Evolutionary conservation across 1,140 invertebrate species (phyloP).

Genomic region (Lepidurus arcticus): DNA sequence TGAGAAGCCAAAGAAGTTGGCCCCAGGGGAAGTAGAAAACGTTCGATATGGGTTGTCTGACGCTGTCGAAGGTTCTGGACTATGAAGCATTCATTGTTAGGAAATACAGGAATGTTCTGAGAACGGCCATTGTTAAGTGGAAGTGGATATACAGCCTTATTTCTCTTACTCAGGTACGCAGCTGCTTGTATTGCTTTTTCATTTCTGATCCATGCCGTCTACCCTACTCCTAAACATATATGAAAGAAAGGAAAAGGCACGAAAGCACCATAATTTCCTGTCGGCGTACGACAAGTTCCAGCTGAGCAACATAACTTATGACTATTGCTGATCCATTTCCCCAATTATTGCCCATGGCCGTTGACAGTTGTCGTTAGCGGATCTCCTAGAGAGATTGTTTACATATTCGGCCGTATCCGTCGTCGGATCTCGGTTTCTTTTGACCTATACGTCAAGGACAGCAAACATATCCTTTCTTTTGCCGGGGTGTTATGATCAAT

Average conservation of each 20-base stretch:
- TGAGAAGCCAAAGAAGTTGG: no score
- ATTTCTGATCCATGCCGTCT: no score
- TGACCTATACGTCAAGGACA: background rate
- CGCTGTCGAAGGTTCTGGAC: no score
- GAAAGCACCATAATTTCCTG: background rate
- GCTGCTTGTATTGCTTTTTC: no score
- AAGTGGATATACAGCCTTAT: no score
- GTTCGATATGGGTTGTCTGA: no score
- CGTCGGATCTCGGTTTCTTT: background rate
- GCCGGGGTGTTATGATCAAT: background rate
- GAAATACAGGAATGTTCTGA: no score
- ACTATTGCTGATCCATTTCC: background rate
- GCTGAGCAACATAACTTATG: background rate
- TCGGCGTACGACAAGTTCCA: background rate
- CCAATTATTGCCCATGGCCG: conserved; percentile 1
- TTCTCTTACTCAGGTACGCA: no score
- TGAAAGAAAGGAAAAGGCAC: background rate
- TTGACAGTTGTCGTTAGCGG: background rate
- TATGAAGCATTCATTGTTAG: no score
- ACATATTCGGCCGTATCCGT: background rate
- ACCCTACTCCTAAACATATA: no score
- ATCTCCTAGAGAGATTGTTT: background rate
- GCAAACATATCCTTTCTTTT: background rate
- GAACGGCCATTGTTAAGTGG: no score
- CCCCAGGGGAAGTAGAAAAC: no score